A percentile compares a stretch with the other conserved stretches of the same genome.
Conservation (phyloP, 2,113 vertebrate species). For the Gasterosteus aculeatus region DNA sequence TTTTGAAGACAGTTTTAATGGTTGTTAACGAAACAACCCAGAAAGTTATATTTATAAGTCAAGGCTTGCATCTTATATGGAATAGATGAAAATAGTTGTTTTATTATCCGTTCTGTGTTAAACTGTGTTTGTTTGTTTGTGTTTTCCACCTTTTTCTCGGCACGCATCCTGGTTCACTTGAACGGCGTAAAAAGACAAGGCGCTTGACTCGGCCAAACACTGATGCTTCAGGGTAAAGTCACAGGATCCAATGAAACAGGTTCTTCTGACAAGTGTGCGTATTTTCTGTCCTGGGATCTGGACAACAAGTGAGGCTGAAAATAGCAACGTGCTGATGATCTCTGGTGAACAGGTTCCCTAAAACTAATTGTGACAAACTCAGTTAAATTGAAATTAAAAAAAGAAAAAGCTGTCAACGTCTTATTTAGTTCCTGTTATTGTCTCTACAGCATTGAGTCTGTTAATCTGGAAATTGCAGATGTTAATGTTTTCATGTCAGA, state of each 20-base stretch:
- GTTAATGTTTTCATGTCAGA: slow-evolving; percentile 11
- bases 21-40: neutral
- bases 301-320: slow-evolving; percentile 58
- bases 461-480: neutral
- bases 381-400: neutral
- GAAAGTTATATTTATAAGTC: neutral
- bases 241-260: slow-evolving; percentile 55
- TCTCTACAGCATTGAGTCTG: neutral
- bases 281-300: slow-evolving; percentile 32
- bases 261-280: slow-evolving; percentile 41
- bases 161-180: neutral
- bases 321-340: slow-evolving; percentile 57
- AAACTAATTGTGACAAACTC: slow-evolving; percentile 9
- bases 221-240: slow-evolving; percentile 39
- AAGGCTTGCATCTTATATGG: neutral
- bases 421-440: neutral
- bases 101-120: neutral
- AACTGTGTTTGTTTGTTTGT: neutral
- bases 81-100: neutral
- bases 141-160: neutral
- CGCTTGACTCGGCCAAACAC: slow-evolving; percentile 44
- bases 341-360: slow-evolving; percentile 12
- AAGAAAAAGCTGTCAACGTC: slow-evolving; percentile 13
- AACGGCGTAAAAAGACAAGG: slow-evolving; percentile 25
- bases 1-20: neutral